phyloP scores from a whole-genome alignment of 2,888 invertebrate genomes.

The Pseudoips prasinana region DNA sequence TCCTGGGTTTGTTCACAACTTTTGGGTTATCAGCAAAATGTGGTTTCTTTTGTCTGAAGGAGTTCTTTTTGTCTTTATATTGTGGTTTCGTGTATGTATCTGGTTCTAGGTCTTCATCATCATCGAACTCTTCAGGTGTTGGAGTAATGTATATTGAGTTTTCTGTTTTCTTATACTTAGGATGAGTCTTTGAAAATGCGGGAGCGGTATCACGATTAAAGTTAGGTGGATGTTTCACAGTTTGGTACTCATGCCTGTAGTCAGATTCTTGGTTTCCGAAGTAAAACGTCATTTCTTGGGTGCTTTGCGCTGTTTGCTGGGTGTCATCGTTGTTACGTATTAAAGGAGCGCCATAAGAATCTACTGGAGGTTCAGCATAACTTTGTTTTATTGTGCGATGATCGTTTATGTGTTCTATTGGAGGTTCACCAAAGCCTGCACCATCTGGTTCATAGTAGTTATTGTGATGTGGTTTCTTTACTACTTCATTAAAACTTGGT shows the following conservation, averaged over 20 bases:
- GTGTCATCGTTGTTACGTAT: conserved; percentile 32
- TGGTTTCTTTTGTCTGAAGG: conserved; percentile 37
- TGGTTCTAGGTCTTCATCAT: conserved; percentile 1
- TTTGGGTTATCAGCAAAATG: conserved; percentile 32
- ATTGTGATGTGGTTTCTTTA: conserved; percentile 33
- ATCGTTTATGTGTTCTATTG: conserved; percentile 30
- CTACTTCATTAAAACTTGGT: conserved; percentile 39
- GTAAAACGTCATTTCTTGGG: conserved; percentile 21
- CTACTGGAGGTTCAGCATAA: conserved; percentile 53
- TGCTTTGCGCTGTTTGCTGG: conserved; percentile 32
- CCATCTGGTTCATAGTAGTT: conserved; percentile 36
- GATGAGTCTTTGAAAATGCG: conserved; percentile 13
- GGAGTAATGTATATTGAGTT: conserved; percentile 7
- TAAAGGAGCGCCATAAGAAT: conserved; percentile 56
- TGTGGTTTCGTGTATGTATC: neutral
- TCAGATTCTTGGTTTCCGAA: conserved; percentile 20
- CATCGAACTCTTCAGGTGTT: conserved; percentile 1
- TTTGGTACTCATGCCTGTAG: conserved; percentile 30
- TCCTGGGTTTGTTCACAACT: conserved; percentile 43
- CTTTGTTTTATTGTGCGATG: conserved; percentile 32
- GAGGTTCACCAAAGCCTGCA: conserved; percentile 62
- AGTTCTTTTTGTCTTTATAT: conserved; percentile 19
- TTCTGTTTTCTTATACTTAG: conserved; percentile 5
- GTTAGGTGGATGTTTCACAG: conserved; percentile 38
- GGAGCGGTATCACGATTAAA: conserved; percentile 33